These are phyloP conservation scores for Morelia viridis DNA, from an alignment of 2,797 vertebrate species.

Conservation along the genomic window DNA sequence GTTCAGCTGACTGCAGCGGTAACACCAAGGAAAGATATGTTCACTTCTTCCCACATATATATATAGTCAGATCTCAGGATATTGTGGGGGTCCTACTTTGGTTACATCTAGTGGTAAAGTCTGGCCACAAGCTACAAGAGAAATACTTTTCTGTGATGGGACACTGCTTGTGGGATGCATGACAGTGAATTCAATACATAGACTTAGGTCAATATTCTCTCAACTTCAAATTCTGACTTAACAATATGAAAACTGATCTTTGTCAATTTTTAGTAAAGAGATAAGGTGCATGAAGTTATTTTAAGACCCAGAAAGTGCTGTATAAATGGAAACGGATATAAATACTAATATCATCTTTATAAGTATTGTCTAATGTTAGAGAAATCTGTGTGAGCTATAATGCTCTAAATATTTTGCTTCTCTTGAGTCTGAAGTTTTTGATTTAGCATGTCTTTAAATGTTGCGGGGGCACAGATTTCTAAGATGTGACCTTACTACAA, in stretches of 20 bases:
- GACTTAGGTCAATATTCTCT: neutral
- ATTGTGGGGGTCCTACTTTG: neutral
- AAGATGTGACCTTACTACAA: conserved; percentile 63
- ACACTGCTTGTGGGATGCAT: neutral
- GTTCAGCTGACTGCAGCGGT: neutral
- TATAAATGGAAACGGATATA: neutral
- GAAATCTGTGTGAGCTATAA: conserved; percentile 1
- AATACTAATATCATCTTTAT: neutral
- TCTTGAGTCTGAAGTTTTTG: conserved; percentile 51
- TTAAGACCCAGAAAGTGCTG: neutral
- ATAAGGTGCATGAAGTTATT: neutral
- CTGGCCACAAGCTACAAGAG: neutral
- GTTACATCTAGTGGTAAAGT: neutral
- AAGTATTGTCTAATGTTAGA: conserved; percentile 1
- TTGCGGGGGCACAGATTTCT: conserved; percentile 57
- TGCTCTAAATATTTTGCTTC: neutral
- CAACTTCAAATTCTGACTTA: neutral
- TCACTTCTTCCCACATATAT: neutral
- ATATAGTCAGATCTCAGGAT: neutral
- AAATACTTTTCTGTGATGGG: neutral
- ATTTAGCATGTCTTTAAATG: conserved; percentile 50
- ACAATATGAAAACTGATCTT: neutral
- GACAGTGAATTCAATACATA: neutral
- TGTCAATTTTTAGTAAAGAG: conserved; percentile 6
- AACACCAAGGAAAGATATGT: neutral